Conservation (phyloP, 2,888 invertebrate genomes). For the Odontocerum albicorne region DNA sequence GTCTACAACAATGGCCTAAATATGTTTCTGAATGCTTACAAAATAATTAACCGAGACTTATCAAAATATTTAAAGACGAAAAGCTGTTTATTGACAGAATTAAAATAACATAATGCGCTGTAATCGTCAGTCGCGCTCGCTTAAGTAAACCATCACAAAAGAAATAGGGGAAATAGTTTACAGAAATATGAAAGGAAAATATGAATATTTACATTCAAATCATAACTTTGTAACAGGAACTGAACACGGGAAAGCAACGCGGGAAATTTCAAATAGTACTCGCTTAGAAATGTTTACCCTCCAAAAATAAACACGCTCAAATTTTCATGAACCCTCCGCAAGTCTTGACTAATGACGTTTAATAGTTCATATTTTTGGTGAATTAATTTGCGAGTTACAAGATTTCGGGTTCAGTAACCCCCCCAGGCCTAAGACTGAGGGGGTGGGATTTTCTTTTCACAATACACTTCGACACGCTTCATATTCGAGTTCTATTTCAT, state of each 20-base stretch:
- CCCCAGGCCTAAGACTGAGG: conserved; percentile 8
- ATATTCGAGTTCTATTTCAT: not conserved
- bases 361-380: conserved; percentile 38
- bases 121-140: conserved; percentile 12
- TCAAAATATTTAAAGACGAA: no score
- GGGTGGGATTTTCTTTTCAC: not conserved
- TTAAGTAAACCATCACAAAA: conserved; percentile 7
- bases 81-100: no score
- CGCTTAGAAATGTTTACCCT: conserved; percentile 30
- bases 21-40: no score
- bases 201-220: conserved; percentile 22
- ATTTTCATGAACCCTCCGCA: conserved; percentile 31
- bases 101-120: no score
- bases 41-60: no score
- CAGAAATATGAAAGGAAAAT: conserved; percentile 16
- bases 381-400: conserved; percentile 37
- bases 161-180: conserved; percentile 11
- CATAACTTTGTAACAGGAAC: conserved; percentile 5
- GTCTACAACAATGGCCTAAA: no score
- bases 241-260: conserved; percentile 18
- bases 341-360: conserved; percentile 37
- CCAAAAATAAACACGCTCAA: conserved; percentile 32
- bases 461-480: not conserved
- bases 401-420: conserved; percentile 32
- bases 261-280: conserved; percentile 15